Evolutionary conservation across 2,888 invertebrate species (phyloP).

Genomic region (Nomada fucata): DNA sequence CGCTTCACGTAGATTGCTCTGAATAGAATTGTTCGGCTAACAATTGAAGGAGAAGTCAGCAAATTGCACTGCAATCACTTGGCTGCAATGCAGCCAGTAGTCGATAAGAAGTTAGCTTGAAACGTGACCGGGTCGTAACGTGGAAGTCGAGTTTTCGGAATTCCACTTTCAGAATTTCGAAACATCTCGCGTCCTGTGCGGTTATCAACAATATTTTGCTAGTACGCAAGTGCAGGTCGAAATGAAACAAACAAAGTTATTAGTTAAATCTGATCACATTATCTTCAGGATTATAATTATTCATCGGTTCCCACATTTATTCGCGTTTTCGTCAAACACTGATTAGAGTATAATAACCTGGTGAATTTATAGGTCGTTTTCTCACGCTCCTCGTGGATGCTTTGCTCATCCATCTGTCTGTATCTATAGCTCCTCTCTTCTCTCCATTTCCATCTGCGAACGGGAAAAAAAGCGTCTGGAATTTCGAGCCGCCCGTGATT

Average conservation of each 20-base stretch:
- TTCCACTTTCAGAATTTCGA: conserved; percentile 21
- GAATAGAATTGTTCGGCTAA: conserved; percentile 29
- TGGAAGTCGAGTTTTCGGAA: neutral
- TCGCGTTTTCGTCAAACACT: neutral
- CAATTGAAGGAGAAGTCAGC: conserved; percentile 22
- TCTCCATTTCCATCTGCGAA: conserved; percentile 29
- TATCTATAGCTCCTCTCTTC: neutral
- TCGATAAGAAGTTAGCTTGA: neutral
- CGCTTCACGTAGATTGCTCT: neutral
- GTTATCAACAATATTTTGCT: neutral
- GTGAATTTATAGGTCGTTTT: conserved; percentile 45
- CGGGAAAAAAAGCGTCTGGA: conserved; percentile 39
- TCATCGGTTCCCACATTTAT: too few relatives aligned
- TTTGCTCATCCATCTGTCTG: conserved; percentile 3
- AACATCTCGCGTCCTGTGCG: neutral
- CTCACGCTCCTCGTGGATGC: conserved; percentile 52
- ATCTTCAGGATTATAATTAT: too few relatives aligned
- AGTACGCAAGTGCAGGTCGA: too few relatives aligned
- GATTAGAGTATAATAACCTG: conserved; percentile 2
- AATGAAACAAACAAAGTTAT: too few relatives aligned
- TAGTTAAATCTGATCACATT: too few relatives aligned
- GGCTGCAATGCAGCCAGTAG: neutral
- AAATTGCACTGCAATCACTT: conserved; percentile 21
- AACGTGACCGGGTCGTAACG: neutral
- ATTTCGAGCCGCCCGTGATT: conserved; percentile 56